phyloP scores from a whole-genome alignment of 92 coral and sea anemone species.

The Pocillopora meandrina region DNA sequence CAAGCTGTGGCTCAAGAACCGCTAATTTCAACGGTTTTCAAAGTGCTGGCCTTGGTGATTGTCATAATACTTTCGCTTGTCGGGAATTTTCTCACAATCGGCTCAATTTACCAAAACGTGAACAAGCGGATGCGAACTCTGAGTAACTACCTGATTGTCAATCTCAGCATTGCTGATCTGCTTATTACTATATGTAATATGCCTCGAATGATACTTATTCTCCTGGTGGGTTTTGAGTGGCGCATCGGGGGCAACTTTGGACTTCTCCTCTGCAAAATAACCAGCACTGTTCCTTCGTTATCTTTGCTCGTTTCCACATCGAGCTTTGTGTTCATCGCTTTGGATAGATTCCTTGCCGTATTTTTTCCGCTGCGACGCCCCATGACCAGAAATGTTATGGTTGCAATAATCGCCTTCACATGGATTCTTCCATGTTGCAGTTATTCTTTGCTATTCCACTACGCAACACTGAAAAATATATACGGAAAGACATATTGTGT shows the following conservation, averaged over 20 bases:
- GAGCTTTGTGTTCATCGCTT: constrained; percentile 13
- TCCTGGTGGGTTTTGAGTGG: constrained; percentile 18
- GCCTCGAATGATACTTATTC: not conserved
- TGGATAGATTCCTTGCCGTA: constrained; percentile 21
- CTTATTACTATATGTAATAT: constrained; percentile 11
- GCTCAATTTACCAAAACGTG: constrained; percentile 8
- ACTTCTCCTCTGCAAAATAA: constrained; percentile 6
- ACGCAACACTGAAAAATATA: not conserved
- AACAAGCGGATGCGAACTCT: constrained; percentile 22
- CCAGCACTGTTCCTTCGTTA: not conserved
- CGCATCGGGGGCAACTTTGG: constrained; percentile 18
- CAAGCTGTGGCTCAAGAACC: not conserved
- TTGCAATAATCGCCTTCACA: not conserved
- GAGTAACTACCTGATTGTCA: constrained; percentile 18
- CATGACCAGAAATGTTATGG: not conserved
- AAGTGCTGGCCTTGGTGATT: constrained; percentile 1
- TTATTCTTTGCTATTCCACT: constrained; percentile 12
- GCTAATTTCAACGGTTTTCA: constrained; percentile 1
- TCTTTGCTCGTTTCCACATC: constrained; percentile 4
- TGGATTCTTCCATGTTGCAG: constrained; percentile 15
- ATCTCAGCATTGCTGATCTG: constrained; percentile 9
- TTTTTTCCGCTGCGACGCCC: constrained; percentile 16
- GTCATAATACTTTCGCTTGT: constrained; percentile 3
- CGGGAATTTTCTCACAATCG: constrained; percentile 17
- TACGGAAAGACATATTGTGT: constrained; percentile 19